These are phyloP conservation scores for Otus scops DNA, from an alignment of 2,797 vertebrate genomes.

Conservation along the genomic window DNA sequence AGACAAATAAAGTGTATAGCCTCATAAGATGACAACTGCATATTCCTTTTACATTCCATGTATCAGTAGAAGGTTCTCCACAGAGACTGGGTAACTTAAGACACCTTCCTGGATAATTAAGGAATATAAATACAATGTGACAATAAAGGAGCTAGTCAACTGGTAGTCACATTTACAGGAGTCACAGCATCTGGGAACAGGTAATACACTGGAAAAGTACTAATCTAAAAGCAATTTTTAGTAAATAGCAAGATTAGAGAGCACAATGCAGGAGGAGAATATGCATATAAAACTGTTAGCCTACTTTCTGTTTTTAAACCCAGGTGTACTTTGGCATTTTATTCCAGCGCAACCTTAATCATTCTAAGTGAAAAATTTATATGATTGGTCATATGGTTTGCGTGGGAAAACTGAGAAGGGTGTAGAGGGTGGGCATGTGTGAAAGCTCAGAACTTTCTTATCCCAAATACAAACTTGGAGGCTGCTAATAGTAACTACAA, in stretches of 20 bases:
- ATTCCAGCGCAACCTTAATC: background rate
- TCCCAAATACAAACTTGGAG: slow-evolving; percentile 13
- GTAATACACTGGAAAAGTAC: background rate
- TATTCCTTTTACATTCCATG: background rate
- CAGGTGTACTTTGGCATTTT: slow-evolving; percentile 31
- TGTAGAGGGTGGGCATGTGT: slow-evolving; percentile 28
- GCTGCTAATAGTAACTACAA: slow-evolving; percentile 45
- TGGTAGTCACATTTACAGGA: background rate
- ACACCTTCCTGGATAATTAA: background rate
- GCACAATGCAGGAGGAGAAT: background rate
- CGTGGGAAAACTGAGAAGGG: slow-evolving; percentile 38
- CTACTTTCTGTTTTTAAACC: slow-evolving; percentile 30
- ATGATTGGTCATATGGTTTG: slow-evolving; percentile 57
- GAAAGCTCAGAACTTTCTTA: slow-evolving; percentile 52
- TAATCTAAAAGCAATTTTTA: background rate
- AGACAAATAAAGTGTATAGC: background rate
- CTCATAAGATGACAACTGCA: background rate
- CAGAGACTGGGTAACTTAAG: background rate
- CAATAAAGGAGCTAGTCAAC: background rate
- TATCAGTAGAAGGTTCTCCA: background rate
- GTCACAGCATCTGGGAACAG: background rate
- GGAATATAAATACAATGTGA: background rate
- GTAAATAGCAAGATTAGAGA: background rate
- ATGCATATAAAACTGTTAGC: background rate
- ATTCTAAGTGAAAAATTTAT: slow-evolving; percentile 26